Evolutionary conservation across 2,888 invertebrate species (phyloP).

Genomic region (Proisotoma minuta): DNA sequence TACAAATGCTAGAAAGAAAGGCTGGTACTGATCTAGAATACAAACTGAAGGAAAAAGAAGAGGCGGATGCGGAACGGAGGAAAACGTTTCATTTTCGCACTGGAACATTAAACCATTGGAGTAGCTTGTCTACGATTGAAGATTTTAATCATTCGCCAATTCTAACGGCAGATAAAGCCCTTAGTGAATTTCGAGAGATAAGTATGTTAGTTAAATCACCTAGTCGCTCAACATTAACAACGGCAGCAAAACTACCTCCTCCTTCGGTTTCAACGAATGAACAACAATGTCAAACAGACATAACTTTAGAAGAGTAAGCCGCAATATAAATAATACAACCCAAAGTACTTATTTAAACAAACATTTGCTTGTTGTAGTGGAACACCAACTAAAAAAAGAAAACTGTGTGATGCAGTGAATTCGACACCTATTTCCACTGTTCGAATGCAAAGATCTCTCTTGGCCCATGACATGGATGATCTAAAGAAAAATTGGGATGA

Average conservation of each 20-base stretch:
- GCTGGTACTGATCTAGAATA: no score
- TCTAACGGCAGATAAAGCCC: background rate
- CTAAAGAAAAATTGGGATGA: conserved; percentile 18
- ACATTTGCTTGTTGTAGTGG: no score
- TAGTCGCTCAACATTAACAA: no score
- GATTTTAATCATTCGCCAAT: background rate
- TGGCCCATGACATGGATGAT: conserved; percentile 16
- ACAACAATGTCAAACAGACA: no score
- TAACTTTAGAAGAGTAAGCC: background rate
- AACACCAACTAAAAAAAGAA: background rate
- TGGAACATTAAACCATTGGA: background rate
- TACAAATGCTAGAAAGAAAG: background rate
- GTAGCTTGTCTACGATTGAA: background rate
- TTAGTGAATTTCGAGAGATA: background rate
- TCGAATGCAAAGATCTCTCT: conserved; percentile 6
- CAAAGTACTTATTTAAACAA: no score
- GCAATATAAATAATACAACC: no score
- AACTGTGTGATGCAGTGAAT: background rate
- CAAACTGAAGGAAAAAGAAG: no score
- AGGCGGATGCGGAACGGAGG: background rate
- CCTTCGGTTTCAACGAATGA: background rate
- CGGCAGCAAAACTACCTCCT: background rate
- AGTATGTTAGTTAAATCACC: no score
- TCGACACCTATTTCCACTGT: conserved; percentile 17
- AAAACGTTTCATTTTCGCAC: background rate